phyloP scores from a whole-genome alignment of 2,888 invertebrate genomes.

The Cabera pusaria region DNA sequence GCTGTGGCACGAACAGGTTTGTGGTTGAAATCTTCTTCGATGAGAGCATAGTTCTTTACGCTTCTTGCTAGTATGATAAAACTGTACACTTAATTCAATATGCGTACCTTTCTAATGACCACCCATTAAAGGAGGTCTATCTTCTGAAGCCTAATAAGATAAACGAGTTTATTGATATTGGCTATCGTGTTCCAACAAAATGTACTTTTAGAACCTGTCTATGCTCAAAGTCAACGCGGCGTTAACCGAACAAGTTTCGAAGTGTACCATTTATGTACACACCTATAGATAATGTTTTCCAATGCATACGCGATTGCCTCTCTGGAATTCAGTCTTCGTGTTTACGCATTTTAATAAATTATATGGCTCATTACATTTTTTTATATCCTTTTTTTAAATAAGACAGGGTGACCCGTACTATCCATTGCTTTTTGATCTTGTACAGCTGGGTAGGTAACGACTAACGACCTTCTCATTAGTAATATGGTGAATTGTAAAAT shows the following conservation, averaged over 20 bases:
- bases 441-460: too few relatives aligned
- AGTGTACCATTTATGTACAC: slow-evolving; percentile 45
- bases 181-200: slow-evolving; percentile 51
- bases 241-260: slow-evolving; percentile 60
- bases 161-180: slow-evolving; percentile 66
- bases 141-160: slow-evolving; percentile 49
- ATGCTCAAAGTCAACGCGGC: slow-evolving; percentile 54
- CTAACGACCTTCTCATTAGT: too few relatives aligned
- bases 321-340: slow-evolving; percentile 50
- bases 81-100: slow-evolving; percentile 15
- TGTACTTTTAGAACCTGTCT: slow-evolving; percentile 54
- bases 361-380: slow-evolving; percentile 37
- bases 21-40: neutral
- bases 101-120: slow-evolving; percentile 42
- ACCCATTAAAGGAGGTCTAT: slow-evolving; percentile 55
- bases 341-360: slow-evolving; percentile 36
- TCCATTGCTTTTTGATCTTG: too few relatives aligned
- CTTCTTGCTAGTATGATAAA: slow-evolving; percentile 11
- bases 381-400: slow-evolving; percentile 20
- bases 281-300: slow-evolving; percentile 54
- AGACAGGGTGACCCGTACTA: slow-evolving; percentile 11
- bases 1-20: neutral
- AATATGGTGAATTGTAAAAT: too few relatives aligned
- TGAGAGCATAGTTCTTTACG: slow-evolving; percentile 19
- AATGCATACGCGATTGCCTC: slow-evolving; percentile 55